A percentile compares a stretch with the other conserved stretches of the same genome.
These are phyloP conservation scores for Muscina levida DNA, from an alignment of 2,888 invertebrate genomes.

Conservation along the genomic window DNA sequence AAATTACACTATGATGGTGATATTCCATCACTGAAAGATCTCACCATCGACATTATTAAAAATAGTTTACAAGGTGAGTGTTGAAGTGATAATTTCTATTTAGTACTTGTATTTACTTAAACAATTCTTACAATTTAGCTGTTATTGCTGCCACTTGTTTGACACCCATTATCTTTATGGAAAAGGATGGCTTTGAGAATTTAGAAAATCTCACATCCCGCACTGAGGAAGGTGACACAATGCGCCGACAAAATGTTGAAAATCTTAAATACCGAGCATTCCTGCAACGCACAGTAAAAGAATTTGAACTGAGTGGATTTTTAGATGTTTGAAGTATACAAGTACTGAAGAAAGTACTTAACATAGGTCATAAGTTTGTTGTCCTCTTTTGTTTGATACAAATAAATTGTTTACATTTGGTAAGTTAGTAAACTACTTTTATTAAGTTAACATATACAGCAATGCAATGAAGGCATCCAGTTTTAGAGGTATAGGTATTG, in stretches of 20 bases:
- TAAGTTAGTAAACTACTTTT: too few species aligned
- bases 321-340: constrained; percentile 73
- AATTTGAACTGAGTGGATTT: constrained; percentile 78
- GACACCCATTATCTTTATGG: constrained; percentile 78
- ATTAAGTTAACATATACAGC: too few species aligned
- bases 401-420: constrained; percentile 19
- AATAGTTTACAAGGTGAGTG: constrained; percentile 77
- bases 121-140: too few species aligned
- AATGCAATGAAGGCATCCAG: too few species aligned
- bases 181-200: constrained; percentile 73
- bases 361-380: constrained; percentile 30
- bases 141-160: constrained; percentile 78
- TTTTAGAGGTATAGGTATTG: too few species aligned
- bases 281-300: constrained; percentile 76
- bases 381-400: not conserved
- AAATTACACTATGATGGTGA: constrained; percentile 74
- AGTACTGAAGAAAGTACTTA: too few species aligned
- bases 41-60: constrained; percentile 76
- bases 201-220: constrained; percentile 74
- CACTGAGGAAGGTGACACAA: constrained; percentile 73
- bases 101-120: not conserved
- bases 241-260: constrained; percentile 76
- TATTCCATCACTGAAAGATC: constrained; percentile 77
- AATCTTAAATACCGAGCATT: constrained; percentile 77
- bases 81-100: too few species aligned